phyloP scores from a whole-genome alignment of 2,888 invertebrate species.

The Ophion ventricosus region DNA sequence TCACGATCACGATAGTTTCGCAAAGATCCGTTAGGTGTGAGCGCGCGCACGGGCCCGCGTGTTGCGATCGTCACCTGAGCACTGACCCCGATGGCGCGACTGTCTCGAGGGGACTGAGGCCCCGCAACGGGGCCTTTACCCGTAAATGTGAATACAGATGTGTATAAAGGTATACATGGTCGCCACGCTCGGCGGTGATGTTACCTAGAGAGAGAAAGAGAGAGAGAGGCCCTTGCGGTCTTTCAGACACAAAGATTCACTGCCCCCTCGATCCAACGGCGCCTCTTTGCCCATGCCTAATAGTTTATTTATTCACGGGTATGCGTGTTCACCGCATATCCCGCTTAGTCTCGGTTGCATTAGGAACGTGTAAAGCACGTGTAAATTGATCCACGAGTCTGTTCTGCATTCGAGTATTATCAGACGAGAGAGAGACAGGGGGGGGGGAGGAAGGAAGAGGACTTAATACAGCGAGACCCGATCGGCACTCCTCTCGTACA shows the following conservation, averaged over 20 bases:
- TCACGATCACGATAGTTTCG: slow-evolving; percentile 76
- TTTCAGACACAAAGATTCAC: slow-evolving; percentile 57
- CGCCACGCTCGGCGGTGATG: slow-evolving; percentile 38
- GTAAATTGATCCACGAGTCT: slow-evolving; percentile 13
- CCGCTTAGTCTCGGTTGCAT: slow-evolving; percentile 43
- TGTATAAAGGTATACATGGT: slow-evolving; percentile 23
- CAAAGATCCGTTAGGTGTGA: slow-evolving; percentile 61
- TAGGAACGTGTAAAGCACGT: slow-evolving; percentile 33
- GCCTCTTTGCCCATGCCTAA: slow-evolving; percentile 38
- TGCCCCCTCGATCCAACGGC: slow-evolving; percentile 26
- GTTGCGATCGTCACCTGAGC: slow-evolving; percentile 75
- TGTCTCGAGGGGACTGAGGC: slow-evolving; percentile 49
- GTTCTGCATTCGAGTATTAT: slow-evolving; percentile 42
- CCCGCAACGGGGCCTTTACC: slow-evolving; percentile 49
- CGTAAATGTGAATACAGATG: slow-evolving; percentile 25
- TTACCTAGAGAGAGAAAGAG: background rate
- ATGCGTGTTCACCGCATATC: slow-evolving; percentile 16
- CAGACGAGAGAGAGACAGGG: slow-evolving; percentile 10
- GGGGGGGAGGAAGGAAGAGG: background rate
- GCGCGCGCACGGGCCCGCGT: slow-evolving; percentile 60
- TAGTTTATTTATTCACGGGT: slow-evolving; percentile 58
- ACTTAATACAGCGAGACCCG: slow-evolving; percentile 15
- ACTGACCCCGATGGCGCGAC: slow-evolving; percentile 70
- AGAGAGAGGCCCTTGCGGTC: slow-evolving; percentile 40
- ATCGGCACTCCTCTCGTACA: slow-evolving; percentile 8